Conservation (phyloP, 2,888 invertebrate genomes). For the Byasa hedistus region DNA sequence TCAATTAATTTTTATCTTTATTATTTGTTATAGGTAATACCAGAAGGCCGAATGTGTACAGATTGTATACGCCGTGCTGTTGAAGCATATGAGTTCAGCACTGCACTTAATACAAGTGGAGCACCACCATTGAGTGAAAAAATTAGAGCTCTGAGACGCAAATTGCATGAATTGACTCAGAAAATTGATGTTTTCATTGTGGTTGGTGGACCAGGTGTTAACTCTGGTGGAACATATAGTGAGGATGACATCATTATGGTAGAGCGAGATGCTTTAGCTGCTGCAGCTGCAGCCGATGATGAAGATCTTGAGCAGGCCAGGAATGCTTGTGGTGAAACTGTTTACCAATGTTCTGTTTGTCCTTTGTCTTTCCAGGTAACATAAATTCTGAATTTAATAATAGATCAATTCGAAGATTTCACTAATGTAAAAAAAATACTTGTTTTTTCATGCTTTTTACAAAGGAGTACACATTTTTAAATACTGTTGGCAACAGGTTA, state of each 20-base stretch:
- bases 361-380: slow-evolving; percentile 61
- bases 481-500: too few relatives aligned
- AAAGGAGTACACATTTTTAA: too few relatives aligned
- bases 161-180: slow-evolving; percentile 66
- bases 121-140: slow-evolving; percentile 67
- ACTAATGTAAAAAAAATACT: background rate
- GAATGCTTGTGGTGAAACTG: slow-evolving; percentile 60
- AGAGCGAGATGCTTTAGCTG: slow-evolving; percentile 60
- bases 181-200: slow-evolving; percentile 74
- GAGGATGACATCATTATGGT: slow-evolving; percentile 75
- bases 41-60: slow-evolving; percentile 59
- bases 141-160: slow-evolving; percentile 61
- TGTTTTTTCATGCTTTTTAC: too few relatives aligned
- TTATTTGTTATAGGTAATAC: slow-evolving; percentile 50
- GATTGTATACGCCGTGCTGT: slow-evolving; percentile 57
- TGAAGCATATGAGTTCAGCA: slow-evolving; percentile 64
- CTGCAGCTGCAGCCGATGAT: slow-evolving; percentile 58
- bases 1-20: background rate
- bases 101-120: slow-evolving; percentile 45
- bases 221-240: slow-evolving; percentile 56
- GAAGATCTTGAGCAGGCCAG: slow-evolving; percentile 55
- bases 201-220: slow-evolving; percentile 58
- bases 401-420: background rate
- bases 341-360: slow-evolving; percentile 70
- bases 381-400: background rate